Evolutionary conservation across 2,888 invertebrate species (phyloP).

Genomic region (Amblyteles armatorius): DNA sequence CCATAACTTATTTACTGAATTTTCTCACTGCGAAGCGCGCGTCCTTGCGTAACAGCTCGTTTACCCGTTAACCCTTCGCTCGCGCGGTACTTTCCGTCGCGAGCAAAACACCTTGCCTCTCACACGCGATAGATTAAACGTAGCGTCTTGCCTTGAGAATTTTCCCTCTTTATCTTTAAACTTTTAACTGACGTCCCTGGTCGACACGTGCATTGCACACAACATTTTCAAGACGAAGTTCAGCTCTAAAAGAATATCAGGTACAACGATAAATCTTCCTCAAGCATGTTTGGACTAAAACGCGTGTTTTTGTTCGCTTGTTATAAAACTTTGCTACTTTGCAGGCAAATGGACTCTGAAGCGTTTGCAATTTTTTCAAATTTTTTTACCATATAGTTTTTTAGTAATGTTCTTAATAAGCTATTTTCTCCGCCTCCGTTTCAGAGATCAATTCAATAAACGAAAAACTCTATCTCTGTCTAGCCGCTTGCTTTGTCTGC

Average conservation of each 20-base stretch:
- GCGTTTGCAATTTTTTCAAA: no score
- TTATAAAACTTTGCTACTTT: no score
- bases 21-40: constrained; percentile 1
- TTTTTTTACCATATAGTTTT: no score
- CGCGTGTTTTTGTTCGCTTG: no score
- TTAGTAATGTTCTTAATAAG: no score
- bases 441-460: no score
- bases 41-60: background rate
- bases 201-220: background rate
- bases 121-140: no score
- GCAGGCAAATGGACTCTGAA: no score
- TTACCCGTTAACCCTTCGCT: background rate
- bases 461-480: no score
- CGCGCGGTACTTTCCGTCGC: background rate
- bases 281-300: no score
- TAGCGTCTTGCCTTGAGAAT: background rate
- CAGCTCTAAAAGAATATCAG: background rate
- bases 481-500: no score
- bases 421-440: no score
- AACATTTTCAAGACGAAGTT: background rate
- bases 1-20: background rate
- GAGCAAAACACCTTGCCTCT: background rate
- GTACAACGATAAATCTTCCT: background rate
- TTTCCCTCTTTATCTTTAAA: background rate
- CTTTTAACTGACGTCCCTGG: background rate